These are phyloP conservation scores for Crotalus tigris DNA, from an alignment of 2,113 vertebrate genomes.

Conservation along the genomic window DNA sequence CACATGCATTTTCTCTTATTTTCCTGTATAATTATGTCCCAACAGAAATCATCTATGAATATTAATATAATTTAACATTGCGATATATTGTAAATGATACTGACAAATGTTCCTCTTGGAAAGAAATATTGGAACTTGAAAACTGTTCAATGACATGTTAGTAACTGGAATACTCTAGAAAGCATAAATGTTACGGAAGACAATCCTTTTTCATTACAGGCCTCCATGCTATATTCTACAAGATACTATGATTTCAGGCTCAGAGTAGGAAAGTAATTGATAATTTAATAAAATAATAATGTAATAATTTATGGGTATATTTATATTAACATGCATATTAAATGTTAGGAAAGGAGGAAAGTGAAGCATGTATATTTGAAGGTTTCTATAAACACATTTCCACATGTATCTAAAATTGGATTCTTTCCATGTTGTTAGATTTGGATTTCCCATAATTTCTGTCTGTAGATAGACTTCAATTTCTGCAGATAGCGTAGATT, in stretches of 20 bases:
- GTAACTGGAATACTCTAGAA: not conserved
- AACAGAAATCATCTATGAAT: not conserved
- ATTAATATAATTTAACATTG: not conserved
- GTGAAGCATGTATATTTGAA: not conserved
- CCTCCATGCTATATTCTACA: not conserved
- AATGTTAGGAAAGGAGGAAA: not conserved
- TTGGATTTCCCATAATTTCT: not conserved
- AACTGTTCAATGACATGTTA: not conserved
- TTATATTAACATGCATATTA: not conserved
- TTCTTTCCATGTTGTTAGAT: not conserved
- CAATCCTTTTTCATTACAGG: not conserved
- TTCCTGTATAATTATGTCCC: not conserved
- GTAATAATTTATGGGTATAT: not conserved
- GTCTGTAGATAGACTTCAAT: not conserved
- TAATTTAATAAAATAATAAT: constrained; percentile 1
- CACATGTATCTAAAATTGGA: not conserved
- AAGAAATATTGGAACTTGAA: not conserved
- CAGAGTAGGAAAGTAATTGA: not conserved
- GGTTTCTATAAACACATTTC: not conserved
- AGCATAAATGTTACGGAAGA: not conserved
- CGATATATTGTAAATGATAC: not conserved
- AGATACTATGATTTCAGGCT: not conserved
- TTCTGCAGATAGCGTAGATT: not conserved
- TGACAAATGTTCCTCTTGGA: constrained; percentile 20
- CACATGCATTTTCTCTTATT: not conserved